Evolutionary conservation across 2,888 invertebrate genomes (phyloP), one percentile per base, ranked within the genome.

Genomic region (Gastrophysa polygoni): DNA sequence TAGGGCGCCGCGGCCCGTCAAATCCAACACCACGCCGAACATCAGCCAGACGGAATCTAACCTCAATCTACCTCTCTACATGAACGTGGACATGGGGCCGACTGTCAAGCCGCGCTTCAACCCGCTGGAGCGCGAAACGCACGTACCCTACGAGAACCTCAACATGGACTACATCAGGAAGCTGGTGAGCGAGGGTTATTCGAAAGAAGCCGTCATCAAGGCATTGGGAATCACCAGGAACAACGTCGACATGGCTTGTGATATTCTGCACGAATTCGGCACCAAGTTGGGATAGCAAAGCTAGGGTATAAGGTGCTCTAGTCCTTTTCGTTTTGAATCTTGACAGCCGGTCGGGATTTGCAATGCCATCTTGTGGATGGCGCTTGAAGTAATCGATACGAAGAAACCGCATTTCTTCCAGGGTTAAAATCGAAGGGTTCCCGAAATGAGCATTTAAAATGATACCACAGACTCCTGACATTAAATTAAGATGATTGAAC

Each of bases 161-260:
- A 95, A 95, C 80, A 88, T 95, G 83, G 95, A 95, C 79, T 92
- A 95, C 81, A 95, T 97, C 63, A 90, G 93, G 17, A 89, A 91
- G 67, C 84, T 97, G 64, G 93, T 95, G 49, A 89, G 89, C 59
- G 95, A 96, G 75, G 97, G 96, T 0, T 96, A 95, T 78, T 90
- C 95, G 1, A 91, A 93, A 75, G 93, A 95, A 77, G 92, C 93
- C 50, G 96, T 96, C 2, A 92, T 96, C 51, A 87, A 95, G 70
- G 96, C 96, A 3, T 84, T 97, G 71, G 93, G 95, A 64, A 96
- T 97, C 74, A 93, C 96, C 1, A 86, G 95, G 62, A 97, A 96
- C 83, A 94, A 97, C 81, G 86, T 96, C 57, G 93, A 93, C 80
- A 96, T 97, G 96, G 96, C 96, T 49, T 92, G 96, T 83, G 95